Evolutionary conservation across 1,140 invertebrate species (phyloP).

Genomic region (Solen grandis): DNA sequence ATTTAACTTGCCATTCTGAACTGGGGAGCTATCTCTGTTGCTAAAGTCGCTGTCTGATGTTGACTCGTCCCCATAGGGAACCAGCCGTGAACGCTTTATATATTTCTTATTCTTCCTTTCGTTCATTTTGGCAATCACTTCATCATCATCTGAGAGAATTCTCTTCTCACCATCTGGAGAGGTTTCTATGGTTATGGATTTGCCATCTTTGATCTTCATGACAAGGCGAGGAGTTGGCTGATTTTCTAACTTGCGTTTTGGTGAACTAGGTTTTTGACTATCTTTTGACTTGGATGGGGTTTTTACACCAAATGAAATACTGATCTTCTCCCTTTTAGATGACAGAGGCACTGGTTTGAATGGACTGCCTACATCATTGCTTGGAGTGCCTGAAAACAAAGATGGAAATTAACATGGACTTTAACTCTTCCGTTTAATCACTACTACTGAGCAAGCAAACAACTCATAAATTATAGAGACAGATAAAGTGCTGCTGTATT

Average conservation of each 20-base stretch:
- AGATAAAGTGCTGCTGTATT: too few relatives aligned
- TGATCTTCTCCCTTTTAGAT: conserved; percentile 70
- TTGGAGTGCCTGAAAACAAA: conserved; percentile 22
- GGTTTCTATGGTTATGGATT: conserved; percentile 72
- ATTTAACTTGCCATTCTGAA: conserved; percentile 7
- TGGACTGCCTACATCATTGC: conserved; percentile 53
- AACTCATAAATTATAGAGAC: too few relatives aligned
- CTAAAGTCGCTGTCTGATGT: conserved; percentile 73
- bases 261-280: background rate
- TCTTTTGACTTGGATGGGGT: background rate
- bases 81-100: conserved; percentile 63
- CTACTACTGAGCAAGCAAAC: too few relatives aligned
- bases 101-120: conserved; percentile 7
- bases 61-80: conserved; percentile 79
- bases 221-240: conserved; percentile 73
- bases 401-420: background rate
- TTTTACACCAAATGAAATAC: conserved; percentile 69
- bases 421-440: background rate
- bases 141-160: conserved; percentile 52
- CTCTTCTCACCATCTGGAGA: conserved; percentile 72
- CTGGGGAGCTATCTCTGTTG: background rate
- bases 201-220: conserved; percentile 79
- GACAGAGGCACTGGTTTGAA: conserved; percentile 56
- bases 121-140: conserved; percentile 26
- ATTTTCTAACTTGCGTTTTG: background rate